These are phyloP conservation scores for Aptenodytes patagonicus DNA, from an alignment of 2,113 vertebrate species.

Conservation along the genomic window DNA sequence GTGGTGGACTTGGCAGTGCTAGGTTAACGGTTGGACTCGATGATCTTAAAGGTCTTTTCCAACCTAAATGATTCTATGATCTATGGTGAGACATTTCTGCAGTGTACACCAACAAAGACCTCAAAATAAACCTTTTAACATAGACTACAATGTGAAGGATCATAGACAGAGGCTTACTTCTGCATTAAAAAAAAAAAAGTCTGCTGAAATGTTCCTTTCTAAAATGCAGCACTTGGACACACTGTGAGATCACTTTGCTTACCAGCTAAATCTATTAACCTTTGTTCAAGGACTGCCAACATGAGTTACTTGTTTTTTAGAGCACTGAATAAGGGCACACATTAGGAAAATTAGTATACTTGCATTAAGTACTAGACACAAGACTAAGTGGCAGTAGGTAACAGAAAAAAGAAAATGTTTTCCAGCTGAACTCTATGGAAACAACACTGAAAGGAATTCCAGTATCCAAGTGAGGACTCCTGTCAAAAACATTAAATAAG, in stretches of 20 bases:
- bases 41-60: too few relatives aligned
- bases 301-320: not conserved
- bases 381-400: not conserved
- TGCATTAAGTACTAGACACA: not conserved
- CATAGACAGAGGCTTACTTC: not conserved
- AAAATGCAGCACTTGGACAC: not conserved
- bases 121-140: not conserved
- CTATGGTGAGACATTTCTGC: not conserved
- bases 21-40: too few relatives aligned
- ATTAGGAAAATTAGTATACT: not conserved
- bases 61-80: too few relatives aligned
- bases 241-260: not conserved
- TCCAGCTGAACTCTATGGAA: not conserved
- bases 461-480: not conserved
- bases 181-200: not conserved
- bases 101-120: not conserved
- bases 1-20: too few relatives aligned
- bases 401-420: not conserved
- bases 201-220: not conserved
- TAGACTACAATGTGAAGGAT: not conserved
- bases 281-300: not conserved
- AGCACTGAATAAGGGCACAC: not conserved
- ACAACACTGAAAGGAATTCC: not conserved
- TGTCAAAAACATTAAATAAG: not conserved
- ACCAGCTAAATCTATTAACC: not conserved